Base-by-base conservation (phyloP, 1,140 invertebrate genomes). In the Thrips palmi region DNA sequence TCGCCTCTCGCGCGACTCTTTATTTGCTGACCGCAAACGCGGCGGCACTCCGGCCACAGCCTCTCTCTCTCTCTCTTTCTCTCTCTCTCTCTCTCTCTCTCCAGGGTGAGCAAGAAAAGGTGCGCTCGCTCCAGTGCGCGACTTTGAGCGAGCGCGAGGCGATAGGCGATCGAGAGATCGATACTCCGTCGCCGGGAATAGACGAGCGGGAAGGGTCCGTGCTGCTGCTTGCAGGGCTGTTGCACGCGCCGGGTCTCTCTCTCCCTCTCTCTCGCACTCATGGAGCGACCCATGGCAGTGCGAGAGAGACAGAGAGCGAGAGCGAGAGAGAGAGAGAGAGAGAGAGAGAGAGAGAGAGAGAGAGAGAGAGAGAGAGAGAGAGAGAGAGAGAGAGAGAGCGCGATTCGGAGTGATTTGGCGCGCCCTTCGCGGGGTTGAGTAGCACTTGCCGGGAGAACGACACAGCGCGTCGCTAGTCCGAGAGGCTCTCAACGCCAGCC, bases 11-110 rank as follows among this genome's bases (percentile, higher is more conserved):
- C 42, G 36, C 47, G 43, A 21, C 47, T 40, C 45, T 32, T 22
- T 37, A 33, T 33, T 15, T 32, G 19, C 14, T 28, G 20, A 23
- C 30, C 38, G 28, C 45, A n/a, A n/a, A n/a, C n/a, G n/a, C n/a
- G 43, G 35, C 42, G 37, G 44, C 45, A 38, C 45, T 40, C 42
- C 44, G 45, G 36, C 40, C 43, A 29, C 42, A 39, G 37, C 40
- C 19, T 38, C 25, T 38, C 25, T 10, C 22, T 15, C 21, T 25
- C 37, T 38, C 25, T 18, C 34, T 21, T 15, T 20, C 29, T 21
- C 29, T 14, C 32, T 27, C 23, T 31, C 47, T 47, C 39, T 32
- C 41, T 45, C 49, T 44, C 39, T 43, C 44, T 47, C 41, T 42
- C 37, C 41, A 37, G 19, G 30, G 8, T 5, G n/a, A n/a, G 19